A percentile compares a stretch with the other conserved stretches of the same genome.
phyloP scores from a whole-genome alignment of 2,797 vertebrate species.

The Bradypodion ventrale region DNA sequence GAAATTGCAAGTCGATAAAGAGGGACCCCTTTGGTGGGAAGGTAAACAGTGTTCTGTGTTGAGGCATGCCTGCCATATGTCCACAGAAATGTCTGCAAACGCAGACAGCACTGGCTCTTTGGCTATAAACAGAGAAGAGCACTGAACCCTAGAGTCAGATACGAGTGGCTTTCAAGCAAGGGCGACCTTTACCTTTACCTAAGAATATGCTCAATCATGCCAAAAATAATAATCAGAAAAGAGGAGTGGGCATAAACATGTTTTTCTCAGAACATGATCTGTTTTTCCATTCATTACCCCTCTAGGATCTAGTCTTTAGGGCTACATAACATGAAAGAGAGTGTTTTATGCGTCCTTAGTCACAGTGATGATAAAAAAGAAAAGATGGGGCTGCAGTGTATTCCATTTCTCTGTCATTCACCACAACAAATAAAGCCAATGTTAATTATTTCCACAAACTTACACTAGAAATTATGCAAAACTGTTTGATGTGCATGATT shows the following conservation, averaged over 20 bases:
- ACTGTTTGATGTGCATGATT: not conserved
- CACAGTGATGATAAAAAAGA: not conserved
- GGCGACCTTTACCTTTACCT: no score
- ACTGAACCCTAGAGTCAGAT: no score
- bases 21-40: no score
- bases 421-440: not conserved
- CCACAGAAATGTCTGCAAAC: no score
- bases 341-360: not conserved
- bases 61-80: no score
- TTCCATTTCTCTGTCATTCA: not conserved
- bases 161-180: no score
- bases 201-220: no score
- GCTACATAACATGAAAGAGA: not conserved
- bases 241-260: not conserved
- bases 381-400: not conserved
- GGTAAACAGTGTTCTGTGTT: no score
- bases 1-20: no score
- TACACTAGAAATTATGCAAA: not conserved
- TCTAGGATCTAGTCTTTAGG: not conserved
- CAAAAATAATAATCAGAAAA: no score
- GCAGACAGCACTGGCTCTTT: no score
- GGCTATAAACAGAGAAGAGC: no score
- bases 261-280: not conserved
- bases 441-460: conserved; percentile 2
- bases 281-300: not conserved